Base-by-base conservation (phyloP, 2,888 invertebrate species). In the Mythimna lalbum region DNA sequence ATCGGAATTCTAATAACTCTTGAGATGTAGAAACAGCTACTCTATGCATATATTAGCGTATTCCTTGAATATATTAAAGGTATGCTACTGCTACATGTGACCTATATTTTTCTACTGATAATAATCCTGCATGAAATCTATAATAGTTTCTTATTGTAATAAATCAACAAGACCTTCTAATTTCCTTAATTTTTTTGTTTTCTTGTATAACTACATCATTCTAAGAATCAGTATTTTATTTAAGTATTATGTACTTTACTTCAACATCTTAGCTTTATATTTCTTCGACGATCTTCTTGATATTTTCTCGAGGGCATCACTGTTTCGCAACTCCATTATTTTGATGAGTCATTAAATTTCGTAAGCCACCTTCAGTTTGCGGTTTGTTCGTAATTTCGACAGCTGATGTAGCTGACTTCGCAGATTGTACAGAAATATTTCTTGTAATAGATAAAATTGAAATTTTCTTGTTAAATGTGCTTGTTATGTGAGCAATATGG, bases 331-430 rank as follows among this genome's bases (percentile, higher is more conserved):
- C 73, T 80, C 71, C 78, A 82, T 83, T 80, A 84, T 86, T 85
- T 80, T 86, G 88, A 88, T 90, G 88, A 90, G 73, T 90, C 90
- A 89, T 79, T 82, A 76, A 63, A 84, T 90, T 89, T 90, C 83
- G 87, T 85, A 89, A 90, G 63, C 63, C 71, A 75, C 76, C 80
- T 81, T 69, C 84, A 85, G 74, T 64, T 71, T 91, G 90, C 85
- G 90, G 88, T 90, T 83, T 80, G 81, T 73, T 71, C 63, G 84
- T 82, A 86, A 89, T 89, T 89, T 88, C 79, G 77, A 81, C 83
- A 79, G 84, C 81, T 64, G 64, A 76, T 71, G 69, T 82, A 73
- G 76, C 73, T 80, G 66, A 78, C 69, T 64, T 60, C 80, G 82
- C 73, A 75, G 60, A 73, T 63, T 76, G 50, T 69, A 74, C 73